Percentiles rank a stretch among this genome's conserved stretches.
These are phyloP conservation scores for Cosmia trapezina DNA, from an alignment of 2,888 invertebrate genomes.

Conservation along the genomic window DNA sequence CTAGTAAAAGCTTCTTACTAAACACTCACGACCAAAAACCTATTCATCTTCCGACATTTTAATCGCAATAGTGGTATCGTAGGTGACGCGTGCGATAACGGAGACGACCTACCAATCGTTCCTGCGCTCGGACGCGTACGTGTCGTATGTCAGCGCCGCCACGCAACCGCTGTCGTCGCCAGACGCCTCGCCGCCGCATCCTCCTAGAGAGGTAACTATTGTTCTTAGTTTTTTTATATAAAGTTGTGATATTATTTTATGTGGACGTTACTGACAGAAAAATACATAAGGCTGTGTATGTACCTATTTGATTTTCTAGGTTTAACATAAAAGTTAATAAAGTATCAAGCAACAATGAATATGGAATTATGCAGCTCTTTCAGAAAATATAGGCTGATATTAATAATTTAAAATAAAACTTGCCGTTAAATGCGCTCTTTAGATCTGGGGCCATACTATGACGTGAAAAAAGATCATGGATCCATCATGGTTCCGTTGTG, in stretches of 20 bases:
- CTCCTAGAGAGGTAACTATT: conserved; percentile 73
- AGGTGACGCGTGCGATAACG: conserved; percentile 95
- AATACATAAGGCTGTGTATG: background rate
- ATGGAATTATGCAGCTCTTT: background rate
- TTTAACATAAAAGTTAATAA: background rate
- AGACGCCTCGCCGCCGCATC: conserved; percentile 81
- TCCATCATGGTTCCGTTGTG: too few relatives aligned
- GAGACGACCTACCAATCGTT: conserved; percentile 98
- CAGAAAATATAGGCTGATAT: background rate
- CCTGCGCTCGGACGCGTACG: conserved; percentile 97
- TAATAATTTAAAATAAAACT: background rate
- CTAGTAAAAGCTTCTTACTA: too few relatives aligned
- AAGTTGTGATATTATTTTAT: background rate
- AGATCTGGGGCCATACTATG: too few relatives aligned
- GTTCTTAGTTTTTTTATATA: background rate
- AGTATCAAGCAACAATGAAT: background rate
- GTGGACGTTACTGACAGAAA: background rate
- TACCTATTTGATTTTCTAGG: background rate
- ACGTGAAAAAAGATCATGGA: too few relatives aligned
- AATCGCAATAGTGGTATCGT: conserved; percentile 45
- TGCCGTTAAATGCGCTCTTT: background rate
- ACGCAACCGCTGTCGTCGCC: conserved; percentile 93
- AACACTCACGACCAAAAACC: background rate
- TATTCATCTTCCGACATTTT: conserved; percentile 9
- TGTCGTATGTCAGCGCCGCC: conserved; percentile 96